Evolutionary conservation across 2,888 invertebrate genomes (phyloP).

Genomic region (Diaprepes abbreviatus): DNA sequence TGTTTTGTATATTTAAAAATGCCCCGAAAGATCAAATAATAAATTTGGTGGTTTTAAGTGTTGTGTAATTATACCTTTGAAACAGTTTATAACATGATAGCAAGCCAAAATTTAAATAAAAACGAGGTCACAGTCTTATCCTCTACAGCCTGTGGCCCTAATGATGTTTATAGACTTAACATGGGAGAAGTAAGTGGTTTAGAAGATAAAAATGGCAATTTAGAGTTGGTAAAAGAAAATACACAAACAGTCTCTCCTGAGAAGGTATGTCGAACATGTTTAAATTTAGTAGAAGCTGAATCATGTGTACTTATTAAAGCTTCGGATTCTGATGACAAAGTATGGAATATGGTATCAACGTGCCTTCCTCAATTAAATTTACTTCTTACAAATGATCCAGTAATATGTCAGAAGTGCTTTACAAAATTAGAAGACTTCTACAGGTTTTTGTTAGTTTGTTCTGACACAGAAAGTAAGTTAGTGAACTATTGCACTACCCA

Average conservation of each 20-base stretch:
- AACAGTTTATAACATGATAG: background rate
- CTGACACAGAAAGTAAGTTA: slow-evolving; percentile 26
- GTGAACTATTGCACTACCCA: slow-evolving; percentile 19
- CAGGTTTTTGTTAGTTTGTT: slow-evolving; percentile 23
- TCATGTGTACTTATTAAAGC: slow-evolving; percentile 1
- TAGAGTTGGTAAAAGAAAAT: slow-evolving; percentile 10
- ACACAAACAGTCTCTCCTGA: background rate
- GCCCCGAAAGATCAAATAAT: background rate
- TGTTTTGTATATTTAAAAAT: background rate
- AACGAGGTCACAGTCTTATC: background rate
- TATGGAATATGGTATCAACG: slow-evolving; percentile 21
- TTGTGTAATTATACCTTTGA: background rate
- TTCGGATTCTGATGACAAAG: slow-evolving; percentile 1
- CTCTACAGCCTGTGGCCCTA: background rate
- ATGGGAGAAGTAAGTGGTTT: background rate
- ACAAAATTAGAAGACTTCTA: slow-evolving; percentile 32
- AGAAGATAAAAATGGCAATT: slow-evolving; percentile 31
- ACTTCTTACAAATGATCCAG: slow-evolving; percentile 27
- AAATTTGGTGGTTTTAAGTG: background rate
- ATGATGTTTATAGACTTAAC: background rate
- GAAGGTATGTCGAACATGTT: slow-evolving; percentile 38
- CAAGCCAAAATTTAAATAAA: slow-evolving; percentile 4
- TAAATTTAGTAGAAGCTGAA: slow-evolving; percentile 8
- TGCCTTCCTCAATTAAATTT: slow-evolving; percentile 44
- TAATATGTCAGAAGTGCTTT: slow-evolving; percentile 41